Conservation (phyloP, 2,888 invertebrate species). For the Terebella lapidaria region DNA sequence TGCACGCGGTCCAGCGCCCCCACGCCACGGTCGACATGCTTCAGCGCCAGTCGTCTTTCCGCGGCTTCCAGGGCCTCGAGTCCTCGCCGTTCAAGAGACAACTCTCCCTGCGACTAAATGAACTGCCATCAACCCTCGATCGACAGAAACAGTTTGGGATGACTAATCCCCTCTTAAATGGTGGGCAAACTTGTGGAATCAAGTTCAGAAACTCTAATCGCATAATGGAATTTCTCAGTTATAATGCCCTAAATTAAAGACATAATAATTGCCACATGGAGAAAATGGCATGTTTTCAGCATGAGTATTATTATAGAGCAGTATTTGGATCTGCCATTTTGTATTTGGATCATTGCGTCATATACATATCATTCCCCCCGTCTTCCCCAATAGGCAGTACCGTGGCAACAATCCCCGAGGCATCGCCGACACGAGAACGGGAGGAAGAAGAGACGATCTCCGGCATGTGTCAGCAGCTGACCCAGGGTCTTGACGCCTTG, state of each 20-base stretch:
- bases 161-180: conserved; percentile 13
- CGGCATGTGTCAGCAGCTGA: conserved; percentile 73
- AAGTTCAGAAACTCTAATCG: background rate
- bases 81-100: conserved; percentile 82
- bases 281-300: too few species aligned
- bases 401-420: conserved; percentile 75
- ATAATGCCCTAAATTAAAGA: background rate
- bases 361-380: too few species aligned
- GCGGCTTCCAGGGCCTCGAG: conserved; percentile 65
- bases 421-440: conserved; percentile 59
- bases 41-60: conserved; percentile 90
- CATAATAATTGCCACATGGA: too few species aligned
- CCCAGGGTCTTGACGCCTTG: conserved; percentile 70
- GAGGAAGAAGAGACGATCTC: conserved; percentile 59
- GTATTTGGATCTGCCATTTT: too few species aligned
- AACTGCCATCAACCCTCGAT: conserved; percentile 91
- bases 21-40: conserved; percentile 92
- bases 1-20: conserved; percentile 60
- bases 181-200: conserved; percentile 7
- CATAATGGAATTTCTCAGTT: background rate
- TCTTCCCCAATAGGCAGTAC: background rate
- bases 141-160: conserved; percentile 57
- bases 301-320: too few species aligned
- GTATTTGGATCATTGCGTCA: too few species aligned
- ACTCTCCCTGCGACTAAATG: conserved; percentile 87